A percentile compares a stretch with the other conserved stretches of the same genome.
phyloP scores from a whole-genome alignment of 2,888 invertebrate genomes.

The Agrochola macilenta region DNA sequence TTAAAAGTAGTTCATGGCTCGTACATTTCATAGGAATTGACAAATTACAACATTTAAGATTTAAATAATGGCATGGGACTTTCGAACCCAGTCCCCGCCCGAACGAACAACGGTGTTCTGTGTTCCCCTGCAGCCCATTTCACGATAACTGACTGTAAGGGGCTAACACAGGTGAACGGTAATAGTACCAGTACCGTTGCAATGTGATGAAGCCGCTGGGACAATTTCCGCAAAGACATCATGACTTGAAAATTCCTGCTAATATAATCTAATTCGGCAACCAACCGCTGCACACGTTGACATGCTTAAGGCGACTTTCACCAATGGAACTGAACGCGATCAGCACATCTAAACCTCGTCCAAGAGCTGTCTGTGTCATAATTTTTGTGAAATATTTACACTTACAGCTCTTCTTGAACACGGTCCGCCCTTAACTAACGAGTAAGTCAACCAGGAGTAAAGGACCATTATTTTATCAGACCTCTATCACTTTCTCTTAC shows the following conservation, averaged over 20 bases:
- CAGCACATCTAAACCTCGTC: neutral
- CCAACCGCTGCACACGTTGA: neutral
- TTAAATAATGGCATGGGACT: neutral
- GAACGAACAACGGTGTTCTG: too few species aligned
- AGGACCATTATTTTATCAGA: neutral
- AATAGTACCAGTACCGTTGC: neutral
- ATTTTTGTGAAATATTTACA: neutral
- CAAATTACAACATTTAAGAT: too few species aligned
- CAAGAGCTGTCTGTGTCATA: neutral
- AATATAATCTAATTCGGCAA: neutral
- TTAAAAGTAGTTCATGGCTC: neutral
- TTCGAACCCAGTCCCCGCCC: neutral
- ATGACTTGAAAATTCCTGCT: neutral
- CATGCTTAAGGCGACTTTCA: neutral
- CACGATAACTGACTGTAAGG: neutral
- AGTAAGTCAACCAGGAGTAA: neutral
- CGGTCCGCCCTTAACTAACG: too few species aligned
- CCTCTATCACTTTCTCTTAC: neutral
- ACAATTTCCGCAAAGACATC: neutral
- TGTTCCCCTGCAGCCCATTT: neutral
- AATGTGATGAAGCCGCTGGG: neutral
- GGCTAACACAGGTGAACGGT: neutral
- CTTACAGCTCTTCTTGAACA: neutral
- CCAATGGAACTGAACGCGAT: neutral
- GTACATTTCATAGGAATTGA: neutral